Base-by-base conservation (phyloP, 2,113 vertebrate genomes). In the Sylvilagus bachmani region DNA sequence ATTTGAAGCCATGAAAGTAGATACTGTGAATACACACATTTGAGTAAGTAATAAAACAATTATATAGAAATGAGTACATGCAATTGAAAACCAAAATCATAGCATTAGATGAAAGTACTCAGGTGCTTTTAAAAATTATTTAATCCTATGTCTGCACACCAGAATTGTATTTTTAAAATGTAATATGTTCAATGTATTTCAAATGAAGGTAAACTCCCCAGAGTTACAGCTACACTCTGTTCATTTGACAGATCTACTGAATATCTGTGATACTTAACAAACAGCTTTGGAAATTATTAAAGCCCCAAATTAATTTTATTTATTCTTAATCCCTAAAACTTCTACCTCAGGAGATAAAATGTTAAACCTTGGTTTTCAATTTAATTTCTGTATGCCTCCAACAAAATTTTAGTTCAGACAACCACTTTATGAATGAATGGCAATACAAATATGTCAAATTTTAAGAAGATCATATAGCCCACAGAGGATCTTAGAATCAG, bases 381-480 rank as follows among this genome's bases (percentile, higher is more conserved):
- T 96, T 95, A 62, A 82, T 70, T 86, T 86, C 75, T 93, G 19
- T 74, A 89, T 71, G 51, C 22, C 27, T 91, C n/a, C 8, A 25
- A 79, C n/a, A 96, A 95, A 94, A 92, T 66, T 62, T 24, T 84
- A 92, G 27, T 70, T 86, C 10, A 83, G 90, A 95, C 31, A 92
- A 3, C 79, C 84, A 86, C 33, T 61, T 83, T 58, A 90, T 17
- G 3, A 22, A 38, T 67, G 14, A 89, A 0, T 75, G 75, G 88
- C 62, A 93, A 90, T 58, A 86, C 31, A 89, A 96, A 80, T 25
- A 95, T 66, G 29, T 27, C 27, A 61, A 53, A 96, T 51, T 79
- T 94, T 84, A 84, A 90, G 90, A 84, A 90, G 90, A 74, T 67
- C 36, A 88, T 88, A 90, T 1, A 89, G 6, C 24, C 36, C 36